These are phyloP conservation scores for Puffinus mauretanicus DNA, from an alignment of 2,113 vertebrate species.

Conservation along the genomic window DNA sequence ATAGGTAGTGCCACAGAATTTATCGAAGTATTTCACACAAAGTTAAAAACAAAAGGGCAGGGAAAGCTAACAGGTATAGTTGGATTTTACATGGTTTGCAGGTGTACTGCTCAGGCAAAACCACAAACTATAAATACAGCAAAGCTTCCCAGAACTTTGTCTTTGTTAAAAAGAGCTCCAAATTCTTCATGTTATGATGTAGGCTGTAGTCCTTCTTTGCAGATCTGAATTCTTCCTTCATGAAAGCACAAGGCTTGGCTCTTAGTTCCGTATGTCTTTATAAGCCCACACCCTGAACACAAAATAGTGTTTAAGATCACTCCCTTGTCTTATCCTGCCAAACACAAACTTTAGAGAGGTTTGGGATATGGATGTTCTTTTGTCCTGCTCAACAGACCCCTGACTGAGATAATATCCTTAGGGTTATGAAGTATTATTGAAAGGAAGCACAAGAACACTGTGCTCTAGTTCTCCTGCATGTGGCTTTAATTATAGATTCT, in stretches of 20 bases:
- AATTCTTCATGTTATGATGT: background rate
- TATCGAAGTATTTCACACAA: background rate
- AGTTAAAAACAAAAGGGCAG: background rate
- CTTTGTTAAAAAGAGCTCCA: background rate
- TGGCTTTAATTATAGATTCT: conserved; percentile 56
- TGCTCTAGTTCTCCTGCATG: conserved; percentile 18
- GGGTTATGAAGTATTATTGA: conserved; percentile 45
- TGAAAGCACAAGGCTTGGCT: conserved; percentile 28
- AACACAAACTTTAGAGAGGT: conserved; percentile 51
- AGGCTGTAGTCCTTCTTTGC: background rate
- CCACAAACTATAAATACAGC: background rate
- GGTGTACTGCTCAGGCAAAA: background rate
- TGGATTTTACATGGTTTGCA: background rate
- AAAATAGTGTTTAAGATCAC: conserved; percentile 23
- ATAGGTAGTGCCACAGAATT: background rate
- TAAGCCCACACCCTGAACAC: conserved; percentile 39
- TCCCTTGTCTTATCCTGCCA: conserved; percentile 35
- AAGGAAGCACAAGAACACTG: conserved; percentile 28
- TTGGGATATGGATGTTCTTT: conserved; percentile 39
- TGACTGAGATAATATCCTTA: conserved; percentile 55
- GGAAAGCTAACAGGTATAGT: background rate
- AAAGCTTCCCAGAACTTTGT: background rate
- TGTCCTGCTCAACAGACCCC: conserved; percentile 42
- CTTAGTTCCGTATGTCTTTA: background rate
- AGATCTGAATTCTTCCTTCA: background rate